Evolutionary conservation across 2,797 vertebrate genomes (phyloP), one percentile per base, ranked within the genome.

Genomic region (Hippocampus kuda): DNA sequence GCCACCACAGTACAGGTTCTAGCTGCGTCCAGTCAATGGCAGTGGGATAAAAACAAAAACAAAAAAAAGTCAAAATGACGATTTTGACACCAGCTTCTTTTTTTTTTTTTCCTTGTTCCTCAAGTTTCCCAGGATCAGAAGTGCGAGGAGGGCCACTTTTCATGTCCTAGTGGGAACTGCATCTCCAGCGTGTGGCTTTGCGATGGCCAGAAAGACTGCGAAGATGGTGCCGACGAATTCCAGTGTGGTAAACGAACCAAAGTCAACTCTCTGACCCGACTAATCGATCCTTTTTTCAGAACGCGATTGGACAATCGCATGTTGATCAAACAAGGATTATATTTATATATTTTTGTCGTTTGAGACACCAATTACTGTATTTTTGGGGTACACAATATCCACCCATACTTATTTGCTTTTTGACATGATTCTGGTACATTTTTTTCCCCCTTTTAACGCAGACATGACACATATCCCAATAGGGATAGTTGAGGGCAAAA

Each of bases 131-230:
- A 93, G 75, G 94, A 94, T 84, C 92, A 94, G 88, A 93, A 91
- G 88, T 99, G 97, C 81, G 94, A 95, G 87, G 95, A 98, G 73
- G 97, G 96, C 83, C 95, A 99, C 91, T 99, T 99, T 81, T 93
- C 93, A 73, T 99, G 97, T 89, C 97, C 94, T 82, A 96, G 93
- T 86, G 97, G 97, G 80, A 96, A 96, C 90, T 99, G 97, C 88
- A 99, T 99, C 89, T 93, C 96, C 81, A 96, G 94, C 46, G 94
- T 96, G 72, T 99, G 97, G 97, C 87, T 98, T 77, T 99, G 97
- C 59, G 97, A 99, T 73, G 96, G 97, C 79, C 97, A 99, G 81
- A 97, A 94, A 85, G 97, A 99, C 86, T 99, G 97, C 76, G 97
- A 99, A 83, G 96, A 99, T 8, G 97, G 96, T 71, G 91, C 93